These are phyloP conservation scores for Falco berigora DNA, from an alignment of 2,797 vertebrate species.

Conservation along the genomic window DNA sequence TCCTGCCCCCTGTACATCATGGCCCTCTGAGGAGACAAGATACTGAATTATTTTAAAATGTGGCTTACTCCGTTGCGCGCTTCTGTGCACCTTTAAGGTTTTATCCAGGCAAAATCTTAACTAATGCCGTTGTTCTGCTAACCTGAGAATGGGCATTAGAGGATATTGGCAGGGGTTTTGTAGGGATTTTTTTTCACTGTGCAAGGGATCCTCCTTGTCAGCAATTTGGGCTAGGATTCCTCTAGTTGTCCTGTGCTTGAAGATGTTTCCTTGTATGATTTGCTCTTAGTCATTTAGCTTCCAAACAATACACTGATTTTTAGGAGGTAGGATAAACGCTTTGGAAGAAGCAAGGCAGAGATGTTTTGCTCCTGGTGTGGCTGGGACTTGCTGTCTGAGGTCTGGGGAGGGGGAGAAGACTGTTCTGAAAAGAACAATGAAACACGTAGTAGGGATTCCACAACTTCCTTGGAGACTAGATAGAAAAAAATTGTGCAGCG, in stretches of 20 bases:
- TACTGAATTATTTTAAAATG: neutral
- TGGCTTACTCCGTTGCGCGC: neutral
- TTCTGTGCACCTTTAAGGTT: neutral
- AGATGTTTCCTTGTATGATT: neutral
- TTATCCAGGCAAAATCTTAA: neutral
- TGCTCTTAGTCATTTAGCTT: neutral
- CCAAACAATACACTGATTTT: neutral
- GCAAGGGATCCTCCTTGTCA: neutral
- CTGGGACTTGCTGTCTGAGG: neutral
- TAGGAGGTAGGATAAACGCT: neutral
- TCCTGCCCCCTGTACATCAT: neutral
- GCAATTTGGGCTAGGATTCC: neutral
- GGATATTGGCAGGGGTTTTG: neutral
- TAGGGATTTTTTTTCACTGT: neutral
- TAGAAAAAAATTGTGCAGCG: neutral
- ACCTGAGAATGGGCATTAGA: neutral
- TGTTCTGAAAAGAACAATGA: neutral
- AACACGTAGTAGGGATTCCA: neutral
- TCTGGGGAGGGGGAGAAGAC: neutral
- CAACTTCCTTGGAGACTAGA: neutral
- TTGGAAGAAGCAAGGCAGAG: neutral
- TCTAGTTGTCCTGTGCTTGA: neutral
- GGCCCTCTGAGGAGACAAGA: neutral
- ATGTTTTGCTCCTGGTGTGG: too few species aligned
- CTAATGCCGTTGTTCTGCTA: neutral